Percentiles rank a stretch among this genome's conserved stretches.
phyloP scores from a whole-genome alignment of 2,113 vertebrate genomes.

The Myotis brandtii region DNA sequence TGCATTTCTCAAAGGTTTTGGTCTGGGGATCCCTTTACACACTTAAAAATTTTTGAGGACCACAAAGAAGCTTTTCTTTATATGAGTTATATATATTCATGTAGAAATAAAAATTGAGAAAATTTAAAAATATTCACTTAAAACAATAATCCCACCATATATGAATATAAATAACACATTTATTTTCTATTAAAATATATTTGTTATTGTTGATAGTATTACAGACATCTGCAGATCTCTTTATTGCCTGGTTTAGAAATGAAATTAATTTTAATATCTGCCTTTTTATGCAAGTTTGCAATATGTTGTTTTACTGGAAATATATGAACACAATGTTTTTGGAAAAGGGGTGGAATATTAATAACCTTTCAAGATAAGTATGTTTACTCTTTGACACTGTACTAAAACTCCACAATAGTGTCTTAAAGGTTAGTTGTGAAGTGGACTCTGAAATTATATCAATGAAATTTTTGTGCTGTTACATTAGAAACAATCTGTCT shows the following conservation, averaged over 20 bases:
- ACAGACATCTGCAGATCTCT: neutral
- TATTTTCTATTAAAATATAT: neutral
- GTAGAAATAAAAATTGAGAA: slow-evolving; percentile 33
- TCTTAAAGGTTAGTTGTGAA: slow-evolving; percentile 19
- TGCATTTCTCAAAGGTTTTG: slow-evolving; percentile 34
- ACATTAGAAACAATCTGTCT: neutral
- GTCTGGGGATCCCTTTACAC: neutral
- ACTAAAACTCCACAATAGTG: slow-evolving; percentile 14
- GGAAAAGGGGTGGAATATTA: neutral
- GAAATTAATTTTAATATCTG: slow-evolving; percentile 18
- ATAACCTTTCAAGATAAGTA: slow-evolving; percentile 32
- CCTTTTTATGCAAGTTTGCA: neutral
- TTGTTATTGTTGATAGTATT: too few species aligned
- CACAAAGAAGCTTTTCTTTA: neutral
- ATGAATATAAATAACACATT: neutral
- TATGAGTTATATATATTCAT: neutral
- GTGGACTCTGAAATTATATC: neutral
- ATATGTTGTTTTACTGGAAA: neutral
- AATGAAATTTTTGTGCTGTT: slow-evolving; percentile 20
- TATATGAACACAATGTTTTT: neutral
- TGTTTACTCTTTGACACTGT: slow-evolving; percentile 18
- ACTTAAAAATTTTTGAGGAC: neutral
- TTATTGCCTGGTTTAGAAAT: neutral
- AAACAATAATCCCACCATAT: neutral
- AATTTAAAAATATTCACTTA: slow-evolving; percentile 28